Percentiles rank a stretch among this genome's conserved stretches.
These are phyloP conservation scores for Aurelia sp. DNA, from an alignment of 30 jellyfish, hydroid and myxozoan species.

Conservation along the genomic window DNA sequence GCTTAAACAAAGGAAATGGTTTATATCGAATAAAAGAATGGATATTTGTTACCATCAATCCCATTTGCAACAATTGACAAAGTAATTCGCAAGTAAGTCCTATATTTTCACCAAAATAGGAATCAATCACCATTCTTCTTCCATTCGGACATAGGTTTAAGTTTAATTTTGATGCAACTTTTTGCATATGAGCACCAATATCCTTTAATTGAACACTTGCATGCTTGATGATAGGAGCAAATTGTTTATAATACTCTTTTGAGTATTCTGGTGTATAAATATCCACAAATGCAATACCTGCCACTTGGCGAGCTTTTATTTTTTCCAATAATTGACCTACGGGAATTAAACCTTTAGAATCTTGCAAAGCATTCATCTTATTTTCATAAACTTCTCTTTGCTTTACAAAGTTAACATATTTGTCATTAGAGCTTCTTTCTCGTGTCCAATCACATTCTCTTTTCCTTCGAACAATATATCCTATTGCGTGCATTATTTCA, in stretches of 20 bases:
- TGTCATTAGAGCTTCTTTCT: background rate
- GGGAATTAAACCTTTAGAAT: background rate
- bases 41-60: background rate
- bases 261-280: background rate
- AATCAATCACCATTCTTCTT: slow-evolving; percentile 15
- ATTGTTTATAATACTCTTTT: background rate
- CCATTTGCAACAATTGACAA: background rate
- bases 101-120: background rate
- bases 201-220: slow-evolving; percentile 7
- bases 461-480: too few species aligned
- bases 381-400: too few species aligned
- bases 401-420: too few species aligned
- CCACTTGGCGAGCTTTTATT: background rate
- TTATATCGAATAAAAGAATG: background rate
- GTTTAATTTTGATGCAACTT: background rate
- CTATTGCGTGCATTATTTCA: too few species aligned
- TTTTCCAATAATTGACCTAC: background rate
- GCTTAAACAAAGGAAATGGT: background rate
- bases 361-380: background rate
- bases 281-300: background rate
- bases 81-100: background rate
- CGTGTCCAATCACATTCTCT: too few species aligned
- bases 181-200: slow-evolving; percentile 8
- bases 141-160: background rate
- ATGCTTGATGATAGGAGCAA: slow-evolving; percentile 40